Conservation (phyloP, 2,888 invertebrate genomes). For the Oligia fasciuncula region DNA sequence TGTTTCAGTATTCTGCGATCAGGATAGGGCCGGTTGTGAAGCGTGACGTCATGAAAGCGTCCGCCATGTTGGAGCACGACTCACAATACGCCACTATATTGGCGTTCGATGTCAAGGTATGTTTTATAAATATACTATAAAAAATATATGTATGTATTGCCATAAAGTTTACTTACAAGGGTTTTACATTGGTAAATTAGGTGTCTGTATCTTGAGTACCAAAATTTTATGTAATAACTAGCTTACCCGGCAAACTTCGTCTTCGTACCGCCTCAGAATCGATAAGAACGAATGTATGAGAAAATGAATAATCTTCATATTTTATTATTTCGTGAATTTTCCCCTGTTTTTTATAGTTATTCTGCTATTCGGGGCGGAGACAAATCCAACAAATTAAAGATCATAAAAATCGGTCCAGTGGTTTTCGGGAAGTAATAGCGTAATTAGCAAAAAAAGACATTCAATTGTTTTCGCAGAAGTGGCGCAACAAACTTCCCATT, state of each 20-base stretch:
- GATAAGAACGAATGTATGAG: too few species aligned
- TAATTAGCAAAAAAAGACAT: too few species aligned
- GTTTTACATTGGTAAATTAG: background rate
- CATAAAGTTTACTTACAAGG: background rate
- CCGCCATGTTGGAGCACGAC: constrained; percentile 99
- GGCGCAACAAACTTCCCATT: background rate
- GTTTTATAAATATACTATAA: background rate
- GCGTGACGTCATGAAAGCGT: constrained; percentile 99
- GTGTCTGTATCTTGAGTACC: background rate
- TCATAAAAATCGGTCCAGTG: too few species aligned
- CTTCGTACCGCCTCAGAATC: too few species aligned
- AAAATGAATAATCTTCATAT: too few species aligned
- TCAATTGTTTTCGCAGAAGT: too few species aligned
- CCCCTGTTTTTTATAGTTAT: too few species aligned
- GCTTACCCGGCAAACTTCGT: too few species aligned
- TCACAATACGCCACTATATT: constrained; percentile 98
- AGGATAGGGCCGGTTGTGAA: constrained; percentile 99
- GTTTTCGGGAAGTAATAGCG: background rate
- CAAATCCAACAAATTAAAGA: too few species aligned
- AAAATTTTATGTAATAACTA: background rate
- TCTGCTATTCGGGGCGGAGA: too few species aligned
- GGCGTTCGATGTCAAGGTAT: constrained; percentile 99
- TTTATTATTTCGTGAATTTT: too few species aligned
- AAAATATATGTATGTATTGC: background rate
- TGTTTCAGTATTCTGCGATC: constrained; percentile 97